phyloP scores from a whole-genome alignment of 2,888 invertebrate genomes.

The Aleiodes testaceus region DNA sequence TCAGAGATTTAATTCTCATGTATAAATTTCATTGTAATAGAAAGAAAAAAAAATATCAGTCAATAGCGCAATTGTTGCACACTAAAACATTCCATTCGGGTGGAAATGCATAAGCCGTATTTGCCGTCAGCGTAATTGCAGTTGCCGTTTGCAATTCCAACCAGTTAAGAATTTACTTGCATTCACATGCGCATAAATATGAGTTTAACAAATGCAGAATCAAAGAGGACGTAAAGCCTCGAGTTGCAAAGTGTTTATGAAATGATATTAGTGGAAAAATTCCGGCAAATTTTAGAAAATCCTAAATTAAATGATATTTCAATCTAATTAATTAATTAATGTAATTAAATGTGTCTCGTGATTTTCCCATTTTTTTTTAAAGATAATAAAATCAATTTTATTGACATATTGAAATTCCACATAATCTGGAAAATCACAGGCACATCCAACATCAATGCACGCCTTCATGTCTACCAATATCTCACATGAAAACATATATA shows the following conservation, averaged over 20 bases:
- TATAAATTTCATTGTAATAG: no score
- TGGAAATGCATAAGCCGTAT: slow-evolving; percentile 33
- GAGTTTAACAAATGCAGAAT: neutral
- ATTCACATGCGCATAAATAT: slow-evolving; percentile 36
- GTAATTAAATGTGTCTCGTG: no score
- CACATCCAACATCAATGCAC: neutral
- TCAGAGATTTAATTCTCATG: neutral
- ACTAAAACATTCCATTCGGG: slow-evolving; percentile 31
- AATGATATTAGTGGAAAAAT: slow-evolving; percentile 2
- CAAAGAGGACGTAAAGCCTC: slow-evolving; percentile 18
- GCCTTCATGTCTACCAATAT: slow-evolving; percentile 15
- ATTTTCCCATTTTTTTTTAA: no score
- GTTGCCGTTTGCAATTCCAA: slow-evolving; percentile 40
- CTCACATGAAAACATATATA: slow-evolving; percentile 2
- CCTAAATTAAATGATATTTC: neutral
- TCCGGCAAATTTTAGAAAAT: neutral
- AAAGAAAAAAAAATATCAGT: neutral
- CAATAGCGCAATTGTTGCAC: slow-evolving; percentile 25
- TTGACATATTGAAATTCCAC: no score
- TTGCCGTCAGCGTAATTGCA: slow-evolving; percentile 39
- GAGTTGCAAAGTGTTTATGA: neutral
- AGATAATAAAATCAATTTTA: no score
- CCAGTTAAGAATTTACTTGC: slow-evolving; percentile 44
- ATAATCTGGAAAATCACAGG: neutral
- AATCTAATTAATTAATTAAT: no score